Percentiles rank a stretch among this genome's conserved stretches.
Conservation (phyloP, 2,113 vertebrate species). For the Chrysemys picta region DNA sequence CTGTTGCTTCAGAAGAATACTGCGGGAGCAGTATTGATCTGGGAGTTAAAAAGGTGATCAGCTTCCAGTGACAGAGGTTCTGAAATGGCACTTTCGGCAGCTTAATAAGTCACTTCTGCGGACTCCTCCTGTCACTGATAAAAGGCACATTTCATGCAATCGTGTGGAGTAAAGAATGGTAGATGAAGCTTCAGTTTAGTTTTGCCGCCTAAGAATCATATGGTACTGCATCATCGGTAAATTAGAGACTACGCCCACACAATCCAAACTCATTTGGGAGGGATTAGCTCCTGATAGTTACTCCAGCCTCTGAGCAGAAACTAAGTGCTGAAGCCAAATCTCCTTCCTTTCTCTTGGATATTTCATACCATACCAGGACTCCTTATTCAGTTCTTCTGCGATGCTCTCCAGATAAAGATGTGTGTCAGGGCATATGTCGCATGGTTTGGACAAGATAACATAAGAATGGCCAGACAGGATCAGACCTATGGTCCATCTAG, state of each 20-base stretch:
- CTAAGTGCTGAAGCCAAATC: background rate
- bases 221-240: background rate
- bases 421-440: background rate
- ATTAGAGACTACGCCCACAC: background rate
- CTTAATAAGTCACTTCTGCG: rapidly evolving
- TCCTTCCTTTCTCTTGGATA: background rate
- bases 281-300: background rate
- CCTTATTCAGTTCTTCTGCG: background rate
- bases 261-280: background rate
- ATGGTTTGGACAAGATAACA: background rate
- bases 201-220: background rate
- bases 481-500: background rate
- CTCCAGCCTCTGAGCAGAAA: background rate
- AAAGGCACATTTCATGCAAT: rapidly evolving
- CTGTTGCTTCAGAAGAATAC: background rate
- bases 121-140: rapidly evolving
- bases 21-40: rapidly evolving
- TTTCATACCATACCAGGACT: background rate
- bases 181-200: rapidly evolving
- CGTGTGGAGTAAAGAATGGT: background rate
- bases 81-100: rapidly evolving
- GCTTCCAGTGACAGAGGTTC: rapidly evolving
- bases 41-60: rapidly evolving
- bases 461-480: background rate
- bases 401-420: background rate